Percentiles rank a stretch among this genome's conserved stretches.
These are phyloP conservation scores for Axinella damicornis DNA, from an alignment of 37 sponge, comb jelly and placozoan genomes.

Conservation along the genomic window DNA sequence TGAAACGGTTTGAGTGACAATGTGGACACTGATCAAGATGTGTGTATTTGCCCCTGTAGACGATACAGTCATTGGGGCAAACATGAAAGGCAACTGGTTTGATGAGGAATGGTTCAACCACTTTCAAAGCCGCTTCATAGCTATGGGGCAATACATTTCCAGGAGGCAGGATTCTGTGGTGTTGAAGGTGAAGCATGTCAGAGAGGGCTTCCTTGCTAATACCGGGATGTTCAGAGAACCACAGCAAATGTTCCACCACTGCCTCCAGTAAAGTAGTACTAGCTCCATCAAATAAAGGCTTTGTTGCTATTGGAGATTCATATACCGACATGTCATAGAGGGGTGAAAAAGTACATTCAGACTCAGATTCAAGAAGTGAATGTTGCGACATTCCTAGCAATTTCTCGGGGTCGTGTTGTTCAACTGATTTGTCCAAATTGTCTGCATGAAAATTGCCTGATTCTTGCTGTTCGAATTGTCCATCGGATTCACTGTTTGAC, in stretches of 20 bases:
- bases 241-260: constrained; percentile 14
- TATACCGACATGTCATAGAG: not conserved
- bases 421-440: no score
- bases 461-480: no score
- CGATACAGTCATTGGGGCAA: constrained; percentile 39
- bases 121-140: constrained; percentile 19
- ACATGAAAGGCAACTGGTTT: constrained; percentile 8
- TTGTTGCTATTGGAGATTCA: not conserved
- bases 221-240: constrained; percentile 42
- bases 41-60: constrained; percentile 16
- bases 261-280: constrained; percentile 7
- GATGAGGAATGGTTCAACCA: constrained; percentile 33
- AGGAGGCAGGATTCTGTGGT: constrained; percentile 20
- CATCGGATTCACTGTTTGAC: no score
- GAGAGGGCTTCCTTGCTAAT: constrained; percentile 41
- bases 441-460: no score
- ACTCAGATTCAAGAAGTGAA: no score
- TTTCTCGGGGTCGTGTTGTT: no score
- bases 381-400: no score
- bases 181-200: constrained; percentile 5
- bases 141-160: constrained; percentile 11
- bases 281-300: constrained; percentile 4
- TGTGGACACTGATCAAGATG: constrained; percentile 1
- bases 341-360: no score
- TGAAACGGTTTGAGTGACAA: constrained; percentile 14